Evolutionary conservation across 2,797 vertebrate genomes (phyloP), one percentile per base, ranked within the genome.

Genomic region (Dryobates pubescens): DNA sequence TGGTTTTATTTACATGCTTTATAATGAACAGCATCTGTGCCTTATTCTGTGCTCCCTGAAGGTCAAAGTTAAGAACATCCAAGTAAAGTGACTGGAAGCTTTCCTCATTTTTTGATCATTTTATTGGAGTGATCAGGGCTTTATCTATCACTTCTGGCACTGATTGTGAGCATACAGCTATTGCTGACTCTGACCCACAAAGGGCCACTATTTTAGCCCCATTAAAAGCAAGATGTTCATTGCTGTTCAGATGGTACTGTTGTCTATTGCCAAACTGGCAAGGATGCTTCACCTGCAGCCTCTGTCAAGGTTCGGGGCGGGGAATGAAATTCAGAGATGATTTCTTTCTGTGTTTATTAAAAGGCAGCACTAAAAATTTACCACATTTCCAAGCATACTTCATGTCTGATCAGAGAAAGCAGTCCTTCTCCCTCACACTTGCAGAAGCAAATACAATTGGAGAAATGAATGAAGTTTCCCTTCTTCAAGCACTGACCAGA

Each of bases 41-140:
- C 34, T 73, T 79, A 43, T 27, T 17, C 54, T 65, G 22, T 3
- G 2, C 17, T 54, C 45, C 20, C 53, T 53, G 45, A 53, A 94
- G 19, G 72, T 68, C 78, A 68, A 34, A 75, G 24, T 47, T 87
- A 27, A 71, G 45, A 84, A 36, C 32, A 76, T 15, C 14, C 69
- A 77, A 71, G 49, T 49, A 23, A 82, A 32, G 23, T 83, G 77
- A 62, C 76, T 68, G 59, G 47, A 80, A 69, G 16, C 1, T 3
- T 62, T 89, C 41, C 73, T 90, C 14, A 56, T 56, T 86, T 92
- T 92, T 47, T 34, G 63, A 70, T 26, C 29, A 36, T 56, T 92
- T 72, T 69, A 30, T 47, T 14, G 0, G 17, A 71, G 22, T 1
- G 3, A 30, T 51, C 29, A 24, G 36, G 85, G 62, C 82, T 89